phyloP scores from a whole-genome alignment of 2,888 invertebrate genomes.

The Stenchaetothrips biformis region DNA sequence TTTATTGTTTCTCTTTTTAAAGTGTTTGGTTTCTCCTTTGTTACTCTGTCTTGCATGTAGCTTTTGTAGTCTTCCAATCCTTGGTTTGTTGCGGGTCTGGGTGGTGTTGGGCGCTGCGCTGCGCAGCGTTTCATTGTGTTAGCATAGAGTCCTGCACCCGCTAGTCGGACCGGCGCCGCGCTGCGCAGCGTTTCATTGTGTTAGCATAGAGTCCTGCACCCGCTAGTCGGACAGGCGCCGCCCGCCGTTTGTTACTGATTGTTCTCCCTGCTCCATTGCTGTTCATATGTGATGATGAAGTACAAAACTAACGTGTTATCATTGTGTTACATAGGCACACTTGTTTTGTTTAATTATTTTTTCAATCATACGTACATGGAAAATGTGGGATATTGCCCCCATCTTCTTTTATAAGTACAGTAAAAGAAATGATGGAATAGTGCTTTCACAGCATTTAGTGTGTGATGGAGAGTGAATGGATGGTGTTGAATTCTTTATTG shows the following conservation, averaged over 20 bases:
- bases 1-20: slow-evolving; percentile 23
- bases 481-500: neutral
- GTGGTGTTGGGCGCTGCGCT: slow-evolving; percentile 11
- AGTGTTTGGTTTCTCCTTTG: slow-evolving; percentile 21
- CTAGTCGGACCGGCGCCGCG: neutral
- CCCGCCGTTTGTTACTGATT: slow-evolving; percentile 19
- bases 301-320: slow-evolving; percentile 25
- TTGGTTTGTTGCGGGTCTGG: slow-evolving; percentile 20
- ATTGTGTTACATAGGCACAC: slow-evolving; percentile 21
- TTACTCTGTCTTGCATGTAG: slow-evolving; percentile 23
- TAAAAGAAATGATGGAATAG: neutral
- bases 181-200: neutral
- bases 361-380: slow-evolving; percentile 19
- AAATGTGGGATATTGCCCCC: slow-evolving; percentile 19
- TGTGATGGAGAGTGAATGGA: neutral
- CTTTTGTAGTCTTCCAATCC: slow-evolving; percentile 24
- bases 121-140: neutral
- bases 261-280: slow-evolving; percentile 22
- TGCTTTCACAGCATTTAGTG: slow-evolving; percentile 14
- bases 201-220: neutral
- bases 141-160: neutral
- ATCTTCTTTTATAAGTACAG: slow-evolving; percentile 9
- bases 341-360: slow-evolving; percentile 25
- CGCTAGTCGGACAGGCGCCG: slow-evolving; percentile 21
- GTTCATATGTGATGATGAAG: slow-evolving; percentile 25